Conservation (phyloP, 2,888 invertebrate species). For the Lepidocyrtinus sp. region DNA sequence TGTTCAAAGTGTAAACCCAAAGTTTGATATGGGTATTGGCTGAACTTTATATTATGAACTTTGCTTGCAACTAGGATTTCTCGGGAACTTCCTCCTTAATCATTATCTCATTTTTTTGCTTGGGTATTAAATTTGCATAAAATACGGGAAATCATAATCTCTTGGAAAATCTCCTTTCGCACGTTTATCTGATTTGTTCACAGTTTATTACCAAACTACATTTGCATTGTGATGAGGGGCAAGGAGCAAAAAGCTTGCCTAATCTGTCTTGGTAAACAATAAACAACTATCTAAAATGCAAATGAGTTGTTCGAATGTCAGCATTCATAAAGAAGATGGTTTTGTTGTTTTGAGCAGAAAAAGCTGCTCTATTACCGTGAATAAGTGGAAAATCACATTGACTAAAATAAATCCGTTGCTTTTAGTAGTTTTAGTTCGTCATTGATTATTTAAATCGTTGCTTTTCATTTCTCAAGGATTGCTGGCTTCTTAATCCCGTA, state of each 20-base stretch:
- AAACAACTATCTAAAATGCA: slow-evolving; percentile 16
- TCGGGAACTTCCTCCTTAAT: not conserved
- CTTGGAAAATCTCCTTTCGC: slow-evolving; percentile 26
- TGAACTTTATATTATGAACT: not conserved
- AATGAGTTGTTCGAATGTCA: slow-evolving; percentile 11
- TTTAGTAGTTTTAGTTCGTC: not conserved
- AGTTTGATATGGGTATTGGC: not conserved
- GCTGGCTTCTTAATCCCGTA: too few species aligned
- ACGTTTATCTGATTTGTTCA: not conserved
- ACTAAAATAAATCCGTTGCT: not conserved
- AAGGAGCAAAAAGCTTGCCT: too few species aligned
- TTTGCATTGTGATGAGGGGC: too few species aligned
- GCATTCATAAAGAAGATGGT: slow-evolving; percentile 1
- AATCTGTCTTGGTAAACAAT: too few species aligned
- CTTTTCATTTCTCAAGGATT: too few species aligned
- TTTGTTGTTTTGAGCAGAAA: not conserved
- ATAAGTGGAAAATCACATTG: too few species aligned
- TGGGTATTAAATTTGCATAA: slow-evolving; percentile 43
- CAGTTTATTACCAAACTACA: not conserved
- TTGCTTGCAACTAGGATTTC: not conserved
- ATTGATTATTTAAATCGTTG: not conserved
- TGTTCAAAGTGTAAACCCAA: not conserved
- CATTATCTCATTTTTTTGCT: not conserved
- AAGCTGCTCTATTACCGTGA: not conserved
- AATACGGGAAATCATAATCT: slow-evolving; percentile 49